Evolutionary conservation across 1,140 invertebrate genomes (phyloP).

Genomic region (Luehdorfia chinensis): DNA sequence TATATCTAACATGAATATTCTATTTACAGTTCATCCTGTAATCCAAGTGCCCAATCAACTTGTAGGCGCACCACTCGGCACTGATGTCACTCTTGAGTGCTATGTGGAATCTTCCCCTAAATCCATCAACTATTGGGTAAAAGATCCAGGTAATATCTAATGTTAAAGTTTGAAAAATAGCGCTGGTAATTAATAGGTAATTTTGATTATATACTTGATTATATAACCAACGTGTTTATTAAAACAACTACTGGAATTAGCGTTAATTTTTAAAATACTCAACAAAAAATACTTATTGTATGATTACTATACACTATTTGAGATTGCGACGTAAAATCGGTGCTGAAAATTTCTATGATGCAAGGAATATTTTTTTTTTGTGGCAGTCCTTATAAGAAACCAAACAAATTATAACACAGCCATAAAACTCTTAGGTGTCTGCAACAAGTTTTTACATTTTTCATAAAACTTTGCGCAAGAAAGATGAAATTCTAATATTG

Average conservation of each 20-base stretch:
- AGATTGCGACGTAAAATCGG: no score
- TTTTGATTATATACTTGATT: slow-evolving; percentile 16
- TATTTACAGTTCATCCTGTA: slow-evolving; percentile 86
- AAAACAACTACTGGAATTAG: no score
- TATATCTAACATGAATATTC: no score
- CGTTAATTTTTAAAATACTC: no score
- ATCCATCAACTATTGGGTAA: slow-evolving; percentile 93
- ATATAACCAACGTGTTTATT: not conserved
- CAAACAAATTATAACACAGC: slow-evolving; percentile 72
- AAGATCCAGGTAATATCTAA: slow-evolving; percentile 81
- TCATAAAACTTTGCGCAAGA: slow-evolving; percentile 67
- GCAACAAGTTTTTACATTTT: slow-evolving; percentile 72
- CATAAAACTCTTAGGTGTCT: slow-evolving; percentile 70
- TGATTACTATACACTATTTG: no score
- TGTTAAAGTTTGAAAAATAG: not conserved
- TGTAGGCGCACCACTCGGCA: slow-evolving; percentile 89
- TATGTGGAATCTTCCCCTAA: slow-evolving; percentile 92
- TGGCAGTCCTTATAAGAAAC: slow-evolving; percentile 54
- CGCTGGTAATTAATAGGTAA: not conserved
- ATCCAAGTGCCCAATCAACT: slow-evolving; percentile 94
- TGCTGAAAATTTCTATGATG: slow-evolving; percentile 36
- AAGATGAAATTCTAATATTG: slow-evolving; percentile 75
- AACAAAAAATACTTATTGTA: no score
- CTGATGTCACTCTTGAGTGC: slow-evolving; percentile 92
- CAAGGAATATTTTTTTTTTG: slow-evolving; percentile 12